Base-by-base conservation (phyloP, 2,888 invertebrate genomes). In the Dynastes hyllus region DNA sequence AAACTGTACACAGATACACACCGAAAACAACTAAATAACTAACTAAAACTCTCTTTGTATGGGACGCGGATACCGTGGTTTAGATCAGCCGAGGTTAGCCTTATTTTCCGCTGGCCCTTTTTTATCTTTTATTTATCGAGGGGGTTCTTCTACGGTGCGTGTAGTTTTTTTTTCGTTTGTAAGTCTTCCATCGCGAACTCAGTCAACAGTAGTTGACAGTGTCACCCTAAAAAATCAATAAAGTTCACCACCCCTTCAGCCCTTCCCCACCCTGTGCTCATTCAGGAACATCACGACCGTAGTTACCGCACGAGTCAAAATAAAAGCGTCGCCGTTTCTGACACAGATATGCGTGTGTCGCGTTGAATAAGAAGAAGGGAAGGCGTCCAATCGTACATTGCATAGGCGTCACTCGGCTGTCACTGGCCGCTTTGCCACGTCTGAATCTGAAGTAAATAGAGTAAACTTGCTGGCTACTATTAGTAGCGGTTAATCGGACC, bases 201-300 rank as follows among this genome's bases (percentile, higher is more conserved):
- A 89, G 89, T 88, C 88, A 89, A 89, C 90, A 90, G 88, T 89
- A 88, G 91, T 91, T 91, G 91, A 91, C 91, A 92, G 90, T 92
- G 92, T 92, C 92, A 92, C 92, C 91, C 91, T 91, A 91, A 92
- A 92, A 71, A 92, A 92, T 92, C 92, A 92, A 92, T 92, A 92
- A 91, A 90, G 90, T 90, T 90, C 89, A 86, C 87, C 88, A 88
- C 90, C 90, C 90, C 89, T 58, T 89, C 88, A 88, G 88, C 88
- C 87, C 87, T 87, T 87, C 89, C 88, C 88, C 88, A 87, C 87
- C 86, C 88, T 85, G 85, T 85, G 86, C 86, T 87, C 88, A 88
- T 88, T 88, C 87, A 88, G 86, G 86, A 87, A 86, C 87, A 88
- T 85, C 86, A 86, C 87, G 76, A 77, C 77, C 75, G 70, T 71